phyloP scores from a whole-genome alignment of 35 echinoderm and acorn worm genomes.

The Ophiothrix spiculata region DNA sequence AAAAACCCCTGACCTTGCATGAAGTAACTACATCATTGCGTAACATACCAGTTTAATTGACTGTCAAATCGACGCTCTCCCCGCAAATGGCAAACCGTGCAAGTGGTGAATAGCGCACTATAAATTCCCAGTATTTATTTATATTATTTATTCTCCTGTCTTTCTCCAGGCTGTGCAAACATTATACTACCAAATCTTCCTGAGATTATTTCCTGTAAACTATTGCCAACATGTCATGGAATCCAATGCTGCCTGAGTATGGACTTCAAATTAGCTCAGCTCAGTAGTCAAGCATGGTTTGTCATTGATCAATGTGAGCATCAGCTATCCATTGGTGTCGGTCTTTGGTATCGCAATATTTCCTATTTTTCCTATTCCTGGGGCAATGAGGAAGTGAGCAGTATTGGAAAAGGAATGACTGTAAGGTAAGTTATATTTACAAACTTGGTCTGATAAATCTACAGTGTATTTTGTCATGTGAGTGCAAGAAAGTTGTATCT shows the following conservation, averaged over 20 bases:
- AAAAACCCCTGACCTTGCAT: no score
- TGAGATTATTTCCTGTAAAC: background rate
- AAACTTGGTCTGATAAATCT: no score
- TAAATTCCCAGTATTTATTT: background rate
- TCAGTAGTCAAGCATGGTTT: background rate
- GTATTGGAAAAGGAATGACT: background rate
- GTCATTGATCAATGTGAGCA: background rate
- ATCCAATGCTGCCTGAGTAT: background rate
- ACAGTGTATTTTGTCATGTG: no score
- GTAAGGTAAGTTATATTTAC: background rate
- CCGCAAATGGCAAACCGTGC: no score
- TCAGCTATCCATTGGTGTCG: background rate
- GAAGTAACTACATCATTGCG: no score
- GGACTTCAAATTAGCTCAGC: background rate
- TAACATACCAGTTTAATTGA: no score
- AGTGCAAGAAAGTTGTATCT: no score
- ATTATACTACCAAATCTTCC: background rate
- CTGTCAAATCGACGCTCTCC: no score
- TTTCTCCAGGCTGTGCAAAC: background rate
- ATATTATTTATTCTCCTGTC: no score
- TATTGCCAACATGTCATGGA: background rate
- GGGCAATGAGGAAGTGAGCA: background rate
- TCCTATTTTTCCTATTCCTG: background rate
- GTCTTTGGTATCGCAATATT: background rate
- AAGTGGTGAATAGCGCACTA: no score